These are phyloP conservation scores for Acanthis flammea DNA, from an alignment of 2,797 vertebrate species.

Conservation along the genomic window DNA sequence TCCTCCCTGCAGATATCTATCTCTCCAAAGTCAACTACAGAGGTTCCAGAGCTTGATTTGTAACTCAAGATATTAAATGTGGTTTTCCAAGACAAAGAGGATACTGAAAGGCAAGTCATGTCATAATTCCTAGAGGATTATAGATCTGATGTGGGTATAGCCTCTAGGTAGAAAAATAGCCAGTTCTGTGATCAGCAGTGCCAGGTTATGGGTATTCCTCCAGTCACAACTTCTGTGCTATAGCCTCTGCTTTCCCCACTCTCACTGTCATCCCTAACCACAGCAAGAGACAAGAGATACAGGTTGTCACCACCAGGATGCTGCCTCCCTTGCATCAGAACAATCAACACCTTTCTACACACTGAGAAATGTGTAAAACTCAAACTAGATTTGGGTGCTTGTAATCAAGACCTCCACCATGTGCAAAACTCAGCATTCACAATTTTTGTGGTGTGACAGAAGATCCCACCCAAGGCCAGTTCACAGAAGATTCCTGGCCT, in stretches of 20 bases:
- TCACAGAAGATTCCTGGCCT: neutral
- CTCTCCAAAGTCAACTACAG: neutral
- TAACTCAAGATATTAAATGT: neutral
- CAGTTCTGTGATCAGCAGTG: neutral
- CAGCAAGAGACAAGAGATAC: neutral
- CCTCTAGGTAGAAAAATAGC: neutral
- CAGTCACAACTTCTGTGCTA: rapidly evolving
- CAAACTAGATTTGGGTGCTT: neutral
- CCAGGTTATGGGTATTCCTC: too few species aligned
- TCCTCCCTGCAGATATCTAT: neutral
- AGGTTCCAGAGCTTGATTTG: neutral
- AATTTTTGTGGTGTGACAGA: neutral
- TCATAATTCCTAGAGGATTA: neutral
- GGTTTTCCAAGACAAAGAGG: neutral
- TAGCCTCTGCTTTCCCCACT: neutral
- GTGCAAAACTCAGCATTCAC: rapidly evolving
- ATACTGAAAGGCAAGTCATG: neutral
- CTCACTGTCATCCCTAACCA: neutral
- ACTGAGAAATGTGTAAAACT: neutral
- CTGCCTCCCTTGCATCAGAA: neutral
- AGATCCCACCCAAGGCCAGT: neutral
- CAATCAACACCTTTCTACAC: neutral
- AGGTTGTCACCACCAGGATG: neutral
- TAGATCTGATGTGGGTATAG: neutral
- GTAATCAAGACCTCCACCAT: neutral